Percentiles rank a stretch among this genome's conserved stretches.
Evolutionary conservation across 2,113 vertebrate genomes (phyloP).

Genomic region (Zosterops japonicus): DNA sequence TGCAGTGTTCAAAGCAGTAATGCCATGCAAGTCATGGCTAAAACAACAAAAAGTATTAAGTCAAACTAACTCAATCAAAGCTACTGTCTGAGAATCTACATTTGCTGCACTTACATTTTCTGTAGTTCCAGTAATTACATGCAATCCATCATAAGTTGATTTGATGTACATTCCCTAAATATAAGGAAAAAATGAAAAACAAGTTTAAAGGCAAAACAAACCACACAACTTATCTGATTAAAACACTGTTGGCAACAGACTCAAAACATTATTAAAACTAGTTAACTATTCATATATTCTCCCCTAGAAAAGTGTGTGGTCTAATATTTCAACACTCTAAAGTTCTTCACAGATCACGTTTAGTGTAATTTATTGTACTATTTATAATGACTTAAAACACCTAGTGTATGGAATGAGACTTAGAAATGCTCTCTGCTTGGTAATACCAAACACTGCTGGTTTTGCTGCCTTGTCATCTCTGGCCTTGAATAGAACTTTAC

Average conservation of each 20-base stretch:
- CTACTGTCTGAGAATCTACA: not conserved
- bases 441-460: not conserved
- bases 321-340: not conserved
- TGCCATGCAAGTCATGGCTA: not conserved
- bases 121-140: constrained; percentile 95
- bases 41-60: not conserved
- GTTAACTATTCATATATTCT: not conserved
- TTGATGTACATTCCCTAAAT: constrained; percentile 97
- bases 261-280: not conserved
- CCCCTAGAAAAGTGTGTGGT: not conserved
- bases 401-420: not conserved
- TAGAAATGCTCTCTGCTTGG: not conserved
- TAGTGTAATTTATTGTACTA: not conserved
- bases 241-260: not conserved
- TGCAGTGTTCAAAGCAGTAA: not conserved
- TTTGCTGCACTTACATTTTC: constrained; percentile 87
- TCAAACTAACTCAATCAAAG: not conserved
- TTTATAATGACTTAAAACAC: not conserved
- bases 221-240: not conserved
- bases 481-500: not conserved
- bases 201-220: not conserved
- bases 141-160: constrained; percentile 94
- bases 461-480: not conserved
- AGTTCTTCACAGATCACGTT: not conserved
- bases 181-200: constrained; percentile 16